Evolutionary conservation across 2,113 vertebrate species (phyloP).

Genomic region (Colossoma macropomum): DNA sequence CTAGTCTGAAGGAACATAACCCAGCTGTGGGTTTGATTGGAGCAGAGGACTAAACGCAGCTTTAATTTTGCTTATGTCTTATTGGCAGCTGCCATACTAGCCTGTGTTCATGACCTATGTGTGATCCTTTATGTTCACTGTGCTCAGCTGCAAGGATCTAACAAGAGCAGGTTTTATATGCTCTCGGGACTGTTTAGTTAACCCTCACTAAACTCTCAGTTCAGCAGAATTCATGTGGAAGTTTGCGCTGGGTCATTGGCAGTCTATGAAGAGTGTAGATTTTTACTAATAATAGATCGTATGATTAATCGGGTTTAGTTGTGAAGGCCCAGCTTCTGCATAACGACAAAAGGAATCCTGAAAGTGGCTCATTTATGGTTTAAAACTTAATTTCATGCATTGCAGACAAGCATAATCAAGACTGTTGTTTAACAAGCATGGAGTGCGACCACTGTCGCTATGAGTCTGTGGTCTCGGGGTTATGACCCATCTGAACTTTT

Average conservation of each 20-base stretch:
- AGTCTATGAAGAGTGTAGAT: neutral
- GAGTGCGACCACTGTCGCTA: slow-evolving; percentile 17
- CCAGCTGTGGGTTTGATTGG: slow-evolving; percentile 45
- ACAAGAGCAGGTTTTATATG: slow-evolving; percentile 13
- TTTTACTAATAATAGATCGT: slow-evolving; percentile 20
- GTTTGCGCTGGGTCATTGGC: neutral
- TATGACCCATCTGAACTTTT: slow-evolving; percentile 62
- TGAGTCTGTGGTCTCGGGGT: slow-evolving; percentile 54
- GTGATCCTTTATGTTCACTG: slow-evolving; percentile 16
- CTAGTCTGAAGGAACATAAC: neutral
- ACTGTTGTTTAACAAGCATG: neutral
- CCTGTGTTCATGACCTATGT: neutral
- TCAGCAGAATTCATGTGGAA: neutral
- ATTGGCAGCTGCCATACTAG: slow-evolving; percentile 16
- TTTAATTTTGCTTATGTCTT: slow-evolving; percentile 54
- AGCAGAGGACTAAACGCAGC: slow-evolving; percentile 36
- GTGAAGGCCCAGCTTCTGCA: neutral
- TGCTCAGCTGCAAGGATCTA: slow-evolving; percentile 2
- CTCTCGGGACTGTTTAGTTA: slow-evolving; percentile 26
- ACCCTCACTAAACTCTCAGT: slow-evolving; percentile 23
- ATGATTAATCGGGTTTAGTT: neutral
- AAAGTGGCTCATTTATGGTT: neutral
- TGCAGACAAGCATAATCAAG: neutral
- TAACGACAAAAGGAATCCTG: neutral
- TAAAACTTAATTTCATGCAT: neutral